Evolutionary conservation across 64 coral and sea anemone genomes (phyloP).

Genomic region (Pachyseris speciosa): DNA sequence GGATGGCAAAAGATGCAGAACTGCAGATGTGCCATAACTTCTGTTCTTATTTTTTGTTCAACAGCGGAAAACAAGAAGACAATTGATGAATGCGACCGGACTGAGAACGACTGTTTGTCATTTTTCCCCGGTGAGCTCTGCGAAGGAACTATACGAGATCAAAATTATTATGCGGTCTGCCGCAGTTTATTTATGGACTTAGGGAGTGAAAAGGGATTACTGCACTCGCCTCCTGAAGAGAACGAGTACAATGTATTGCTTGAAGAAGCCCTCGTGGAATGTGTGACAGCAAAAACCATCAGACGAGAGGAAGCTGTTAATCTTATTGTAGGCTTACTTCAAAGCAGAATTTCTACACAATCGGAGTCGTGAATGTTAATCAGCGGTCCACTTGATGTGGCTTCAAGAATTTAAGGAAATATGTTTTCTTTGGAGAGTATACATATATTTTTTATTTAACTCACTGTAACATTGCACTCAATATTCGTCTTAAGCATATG

Average conservation of each 20-base stretch:
- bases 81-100: neutral
- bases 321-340: conserved; percentile 15
- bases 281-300: neutral
- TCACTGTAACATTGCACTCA: too few species aligned
- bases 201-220: conserved; percentile 20
- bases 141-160: conserved; percentile 55
- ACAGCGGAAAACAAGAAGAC: conserved; percentile 21
- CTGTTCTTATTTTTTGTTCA: neutral
- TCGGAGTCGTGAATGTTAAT: neutral
- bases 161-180: conserved; percentile 82
- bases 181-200: conserved; percentile 63
- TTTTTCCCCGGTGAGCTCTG: conserved; percentile 63
- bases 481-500: too few species aligned
- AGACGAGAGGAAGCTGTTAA: conserved; percentile 21
- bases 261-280: neutral
- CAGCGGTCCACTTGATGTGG: too few species aligned
- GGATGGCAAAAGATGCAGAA: too few species aligned
- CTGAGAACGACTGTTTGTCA: conserved; percentile 59
- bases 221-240: conserved; percentile 56
- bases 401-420: too few species aligned
- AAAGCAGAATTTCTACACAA: neutral
- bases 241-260: neutral
- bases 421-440: too few species aligned
- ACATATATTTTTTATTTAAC: too few species aligned
- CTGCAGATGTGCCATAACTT: neutral